A percentile compares a stretch with the other conserved stretches of the same genome.
phyloP scores from a whole-genome alignment of 2,797 vertebrate genomes.

The Hapalemur alaotrensis region DNA sequence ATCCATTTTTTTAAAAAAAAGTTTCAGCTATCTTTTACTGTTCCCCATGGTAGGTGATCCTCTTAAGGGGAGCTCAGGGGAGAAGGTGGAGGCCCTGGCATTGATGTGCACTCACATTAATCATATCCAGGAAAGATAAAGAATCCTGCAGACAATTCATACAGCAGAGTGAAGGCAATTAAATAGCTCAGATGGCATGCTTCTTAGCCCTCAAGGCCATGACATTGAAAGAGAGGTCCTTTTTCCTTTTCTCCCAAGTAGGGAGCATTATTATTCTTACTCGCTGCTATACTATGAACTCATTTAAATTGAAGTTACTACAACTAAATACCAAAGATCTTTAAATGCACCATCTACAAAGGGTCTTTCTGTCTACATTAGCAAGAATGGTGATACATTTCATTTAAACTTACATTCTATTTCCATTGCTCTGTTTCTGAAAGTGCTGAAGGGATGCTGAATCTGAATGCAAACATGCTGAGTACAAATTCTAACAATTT shows the following conservation, averaged over 20 bases:
- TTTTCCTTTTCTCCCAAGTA: background rate
- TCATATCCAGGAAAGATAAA: slow-evolving; percentile 37
- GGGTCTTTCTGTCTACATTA: background rate
- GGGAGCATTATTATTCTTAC: background rate
- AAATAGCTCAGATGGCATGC: background rate
- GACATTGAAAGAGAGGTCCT: background rate
- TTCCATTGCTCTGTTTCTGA: background rate
- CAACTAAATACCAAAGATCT: background rate
- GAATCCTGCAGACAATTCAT: background rate
- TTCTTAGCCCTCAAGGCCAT: background rate
- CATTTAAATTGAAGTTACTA: background rate
- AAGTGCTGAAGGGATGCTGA: background rate
- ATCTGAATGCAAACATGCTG: background rate
- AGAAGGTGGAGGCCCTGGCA: background rate
- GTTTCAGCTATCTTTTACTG: slow-evolving; percentile 51
- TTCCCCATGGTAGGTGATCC: slow-evolving; percentile 30
- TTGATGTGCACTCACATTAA: slow-evolving; percentile 19
- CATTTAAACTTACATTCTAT: background rate
- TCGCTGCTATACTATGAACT: background rate
- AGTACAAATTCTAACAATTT: background rate
- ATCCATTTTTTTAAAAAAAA: background rate
- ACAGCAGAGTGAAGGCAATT: background rate
- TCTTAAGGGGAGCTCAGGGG: slow-evolving; percentile 30
- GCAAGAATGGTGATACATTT: background rate
- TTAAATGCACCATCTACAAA: background rate